Base-by-base conservation (phyloP, 2,888 invertebrate species). In the Caenorhabditis panamensis region DNA sequence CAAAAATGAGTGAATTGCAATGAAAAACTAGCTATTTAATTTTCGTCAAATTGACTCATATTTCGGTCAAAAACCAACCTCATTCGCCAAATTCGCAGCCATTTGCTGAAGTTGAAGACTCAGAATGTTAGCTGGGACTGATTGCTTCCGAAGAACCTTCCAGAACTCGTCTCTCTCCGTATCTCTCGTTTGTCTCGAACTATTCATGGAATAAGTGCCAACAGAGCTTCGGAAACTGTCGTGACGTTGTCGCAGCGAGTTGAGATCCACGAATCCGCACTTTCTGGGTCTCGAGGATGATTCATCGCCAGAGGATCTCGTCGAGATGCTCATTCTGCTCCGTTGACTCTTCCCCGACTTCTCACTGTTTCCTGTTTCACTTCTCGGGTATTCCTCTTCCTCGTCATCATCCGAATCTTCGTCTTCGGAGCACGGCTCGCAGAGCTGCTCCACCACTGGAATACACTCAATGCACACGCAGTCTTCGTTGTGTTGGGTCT, bases 21-120 rank as follows among this genome's bases (percentile, higher is more conserved):
- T n/a, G n/a, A n/a, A n/a, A n/a, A n/a, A n/a, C n/a, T n/a, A n/a
- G n/a, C n/a, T n/a, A n/a, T n/a, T n/a, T n/a, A n/a, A n/a, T n/a
- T n/a, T n/a, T n/a, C n/a, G n/a, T n/a, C n/a, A n/a, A n/a, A n/a
- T n/a, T n/a, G n/a, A n/a, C n/a, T n/a, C n/a, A n/a, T n/a, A n/a
- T n/a, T n/a, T n/a, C n/a, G n/a, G n/a, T n/a, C n/a, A n/a, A n/a
- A n/a, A n/a, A n/a, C n/a, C n/a, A n/a, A n/a, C n/a, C n/a, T 31
- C 31, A 13, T 53, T 59, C 16, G 77, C 82, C 16, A 44, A 13
- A 11, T 67, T 66, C n/a, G 31, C 49, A 9, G 56, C 62, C 47
- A 44, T n/a, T 31, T 71, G 66, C 47, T 66, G 61, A 1, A 92
- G 87, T 85, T 92, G 92, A 44, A 89, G 72, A 16, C 82, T 77